Base-by-base conservation (phyloP, 2,113 vertebrate species). In the Jacana jacana region DNA sequence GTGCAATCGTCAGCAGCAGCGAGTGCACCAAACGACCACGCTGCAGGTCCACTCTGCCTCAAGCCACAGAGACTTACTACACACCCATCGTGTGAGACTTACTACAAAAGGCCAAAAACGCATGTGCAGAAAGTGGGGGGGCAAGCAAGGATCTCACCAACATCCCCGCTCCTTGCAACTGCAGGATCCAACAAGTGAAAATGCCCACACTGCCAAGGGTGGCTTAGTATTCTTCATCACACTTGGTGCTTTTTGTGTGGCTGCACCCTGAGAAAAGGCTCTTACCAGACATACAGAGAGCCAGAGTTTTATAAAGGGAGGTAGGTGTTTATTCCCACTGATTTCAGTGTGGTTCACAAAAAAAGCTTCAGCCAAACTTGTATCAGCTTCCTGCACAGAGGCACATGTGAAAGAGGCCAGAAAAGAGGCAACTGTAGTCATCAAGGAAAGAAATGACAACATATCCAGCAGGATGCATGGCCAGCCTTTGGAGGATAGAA, bases 401-500 rank as follows among this genome's bases (percentile, higher is more conserved):
- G 31, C 44, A 60, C 37, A 88, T 52, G 64, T 28, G 46, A 79
- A 93, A 54, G 44, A 80, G 73, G 63, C 57, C 83, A 94, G 65
- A 93, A 78, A 18, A 69, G 69, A 93, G 22, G 23, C 44, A 70
- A 37, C 72, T 77, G n/a, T 33, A 76, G 42, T 79, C 77, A 92
- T 46, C 90, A 63, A 40, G 77, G 60, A 57, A 92, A 94, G 73
- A 84, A 92, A 58, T 91, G 30, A 94, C 95, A 92, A 58, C 81
- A 91, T 33, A 91, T 39, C 69, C 88, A 89, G 91, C 83, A 96
- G 96, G 95, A 94, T 89, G 93, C 69, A 31, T 7, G 55, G 80
- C 22, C 82, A 91, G 83, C 61, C 71, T 84, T 91, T 65, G 63
- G 77, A 90, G 91, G 91, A 96, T 46, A 44, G 54, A 91, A 75